These are phyloP conservation scores for Hyposmocoma kahamanoa DNA, from an alignment of 1,140 invertebrate species.

Conservation along the genomic window DNA sequence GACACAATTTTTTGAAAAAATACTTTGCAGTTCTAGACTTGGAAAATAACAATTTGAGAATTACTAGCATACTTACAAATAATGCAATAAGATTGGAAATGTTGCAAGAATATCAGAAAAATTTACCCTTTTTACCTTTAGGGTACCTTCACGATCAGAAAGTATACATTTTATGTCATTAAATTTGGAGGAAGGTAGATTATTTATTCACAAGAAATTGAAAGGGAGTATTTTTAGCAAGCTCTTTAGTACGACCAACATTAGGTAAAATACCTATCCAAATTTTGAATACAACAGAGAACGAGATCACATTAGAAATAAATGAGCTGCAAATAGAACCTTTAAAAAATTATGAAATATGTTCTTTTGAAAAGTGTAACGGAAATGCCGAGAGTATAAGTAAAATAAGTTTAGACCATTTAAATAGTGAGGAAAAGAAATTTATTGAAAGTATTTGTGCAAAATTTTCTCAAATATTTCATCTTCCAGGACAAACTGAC, in stretches of 20 bases:
- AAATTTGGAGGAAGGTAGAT: constrained; percentile 10
- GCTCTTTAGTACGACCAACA: constrained; percentile 8
- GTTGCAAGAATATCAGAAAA: not conserved
- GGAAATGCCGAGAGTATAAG: not conserved
- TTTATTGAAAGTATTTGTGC: not conserved
- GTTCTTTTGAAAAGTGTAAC: not conserved
- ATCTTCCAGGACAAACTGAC: not conserved
- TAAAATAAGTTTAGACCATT: not conserved
- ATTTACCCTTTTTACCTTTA: not conserved
- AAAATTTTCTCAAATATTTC: not conserved
- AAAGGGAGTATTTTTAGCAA: constrained; percentile 18
- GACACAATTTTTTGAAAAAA: constrained; percentile 11
- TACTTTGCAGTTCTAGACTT: constrained; percentile 4
- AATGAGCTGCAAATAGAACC: not conserved
- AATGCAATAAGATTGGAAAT: not conserved
- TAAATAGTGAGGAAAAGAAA: not conserved
- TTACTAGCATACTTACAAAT: not conserved
- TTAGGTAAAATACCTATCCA: constrained; percentile 11
- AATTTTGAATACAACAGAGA: constrained; percentile 12
- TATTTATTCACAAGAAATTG: constrained; percentile 11
- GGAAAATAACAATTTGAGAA: not conserved
- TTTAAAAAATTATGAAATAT: not conserved
- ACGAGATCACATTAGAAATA: not conserved
- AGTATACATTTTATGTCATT: constrained; percentile 7
- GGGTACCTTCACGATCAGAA: not conserved